Base-by-base conservation (phyloP, 2,797 vertebrate genomes). In the Lepus townsendii region DNA sequence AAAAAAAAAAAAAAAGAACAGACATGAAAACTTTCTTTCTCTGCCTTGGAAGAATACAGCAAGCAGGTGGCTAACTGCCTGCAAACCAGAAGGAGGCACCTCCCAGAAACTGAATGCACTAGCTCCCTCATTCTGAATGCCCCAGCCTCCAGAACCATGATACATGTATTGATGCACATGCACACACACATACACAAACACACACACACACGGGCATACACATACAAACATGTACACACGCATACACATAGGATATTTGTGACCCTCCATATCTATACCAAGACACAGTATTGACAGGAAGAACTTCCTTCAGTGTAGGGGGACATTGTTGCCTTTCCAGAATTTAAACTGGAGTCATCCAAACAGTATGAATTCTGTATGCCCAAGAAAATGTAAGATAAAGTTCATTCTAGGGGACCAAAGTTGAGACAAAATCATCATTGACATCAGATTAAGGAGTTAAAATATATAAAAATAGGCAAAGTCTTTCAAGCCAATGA, bases 351-450 rank as follows among this genome's bases (percentile, higher is more conserved):
- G 30, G 22, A 52, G 32, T 60, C 84, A 35, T 84, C 19, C 62
- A n/a, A 84, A 60, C 5, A 90, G n/a, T 32, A 93, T 27, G 16
- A 79, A n/a, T 19, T 76, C 27, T 8, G 69, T 73, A 72, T 62
- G 30, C 5, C 19, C 22, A 38, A 73, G 30, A 85, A 91, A 93
- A 93, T n/a, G 2, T 13, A 52, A 93, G 7, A 30, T 20, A 76
- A 54, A 66, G n/a, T 82, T 82, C 71, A 73, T 75, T 79, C n/a
- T 79, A 73, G 42, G 50, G 5, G 24, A 69, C 19, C 63, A 71
- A 8, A 80, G 6, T 80, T 82, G 83, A 88, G 76, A 50, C 52
- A 88, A 93, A 83, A 71, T 69, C 24, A 88, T 76, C 24, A 69
- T 10, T 27, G 26, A 65, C 71, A 62, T 5, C 32, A 71, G 63